phyloP scores from a whole-genome alignment of 2,113 vertebrate species.

The Thymallus thymallus region DNA sequence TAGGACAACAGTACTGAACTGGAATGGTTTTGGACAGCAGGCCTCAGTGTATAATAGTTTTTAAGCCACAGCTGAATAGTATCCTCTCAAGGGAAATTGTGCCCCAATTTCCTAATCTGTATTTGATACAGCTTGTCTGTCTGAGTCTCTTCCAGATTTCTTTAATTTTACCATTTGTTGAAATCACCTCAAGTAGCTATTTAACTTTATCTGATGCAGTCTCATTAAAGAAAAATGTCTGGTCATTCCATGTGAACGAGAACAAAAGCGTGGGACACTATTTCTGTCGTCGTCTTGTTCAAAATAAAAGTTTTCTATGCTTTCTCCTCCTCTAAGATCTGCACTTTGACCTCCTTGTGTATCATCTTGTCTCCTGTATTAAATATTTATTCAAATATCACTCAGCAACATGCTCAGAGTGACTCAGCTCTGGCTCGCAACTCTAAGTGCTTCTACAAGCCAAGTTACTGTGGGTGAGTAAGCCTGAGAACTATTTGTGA shows the following conservation, averaged over 20 bases:
- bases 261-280: neutral
- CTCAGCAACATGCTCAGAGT: neutral
- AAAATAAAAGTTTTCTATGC: neutral
- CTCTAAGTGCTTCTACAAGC: neutral
- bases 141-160: slow-evolving; percentile 82
- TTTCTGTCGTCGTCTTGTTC: neutral
- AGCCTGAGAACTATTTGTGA: neutral
- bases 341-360: slow-evolving; percentile 2
- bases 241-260: neutral
- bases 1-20: neutral
- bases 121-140: slow-evolving; percentile 78
- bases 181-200: slow-evolving; percentile 81
- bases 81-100: slow-evolving; percentile 72
- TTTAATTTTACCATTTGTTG: slow-evolving; percentile 82
- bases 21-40: slow-evolving; percentile 1
- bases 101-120: slow-evolving; percentile 77
- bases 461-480: neutral
- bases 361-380: neutral
- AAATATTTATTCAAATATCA: slow-evolving; percentile 4
- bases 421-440: neutral
- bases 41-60: slow-evolving; percentile 18
- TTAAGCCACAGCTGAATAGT: slow-evolving; percentile 29
- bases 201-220: slow-evolving; percentile 82
- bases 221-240: slow-evolving; percentile 75
- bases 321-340: neutral